Evolutionary conservation across 2,888 invertebrate species (phyloP).

Genomic region (Dolichomitus sp.): DNA sequence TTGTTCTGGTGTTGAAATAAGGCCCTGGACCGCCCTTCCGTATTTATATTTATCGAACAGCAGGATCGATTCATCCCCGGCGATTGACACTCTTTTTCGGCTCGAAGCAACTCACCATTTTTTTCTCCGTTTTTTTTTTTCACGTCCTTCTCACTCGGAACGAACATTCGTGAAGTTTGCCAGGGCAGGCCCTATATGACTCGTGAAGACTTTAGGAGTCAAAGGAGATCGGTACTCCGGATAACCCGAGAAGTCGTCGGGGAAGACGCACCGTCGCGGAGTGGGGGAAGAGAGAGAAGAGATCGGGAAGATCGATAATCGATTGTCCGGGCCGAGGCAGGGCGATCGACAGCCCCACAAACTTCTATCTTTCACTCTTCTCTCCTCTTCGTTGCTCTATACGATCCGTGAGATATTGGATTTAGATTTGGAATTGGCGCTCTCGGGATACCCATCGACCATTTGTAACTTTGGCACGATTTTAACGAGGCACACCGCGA

Average conservation of each 20-base stretch:
- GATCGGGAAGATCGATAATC: slow-evolving; percentile 65
- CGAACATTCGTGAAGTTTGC: slow-evolving; percentile 54
- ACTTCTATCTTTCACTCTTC: slow-evolving; percentile 13
- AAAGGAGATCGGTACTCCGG: slow-evolving; percentile 66
- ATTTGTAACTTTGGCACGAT: slow-evolving; percentile 62
- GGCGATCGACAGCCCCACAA: slow-evolving; percentile 63
- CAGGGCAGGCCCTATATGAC: slow-evolving; percentile 41
- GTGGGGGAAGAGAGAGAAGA: slow-evolving; percentile 15
- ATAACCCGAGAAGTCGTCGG: slow-evolving; percentile 62
- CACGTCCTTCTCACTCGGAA: slow-evolving; percentile 20
- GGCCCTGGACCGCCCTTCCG: slow-evolving; percentile 39
- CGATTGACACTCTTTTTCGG: slow-evolving; percentile 71
- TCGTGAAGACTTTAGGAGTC: slow-evolving; percentile 52
- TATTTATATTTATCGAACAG: slow-evolving; percentile 55
- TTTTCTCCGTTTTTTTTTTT: slow-evolving; percentile 25
- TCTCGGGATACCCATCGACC: slow-evolving; percentile 51
- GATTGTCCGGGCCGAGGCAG: slow-evolving; percentile 35
- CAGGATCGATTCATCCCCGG: slow-evolving; percentile 70
- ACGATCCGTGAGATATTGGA: slow-evolving; percentile 80
- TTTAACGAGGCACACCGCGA: slow-evolving; percentile 45
- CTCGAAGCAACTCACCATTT: slow-evolving; percentile 55
- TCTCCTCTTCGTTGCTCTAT: neutral
- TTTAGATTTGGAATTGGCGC: slow-evolving; percentile 77
- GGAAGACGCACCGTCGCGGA: slow-evolving; percentile 10
- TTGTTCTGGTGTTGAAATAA: slow-evolving; percentile 49